Conservation (phyloP, 2,888 invertebrate species). For the Lasius platythorax region DNA sequence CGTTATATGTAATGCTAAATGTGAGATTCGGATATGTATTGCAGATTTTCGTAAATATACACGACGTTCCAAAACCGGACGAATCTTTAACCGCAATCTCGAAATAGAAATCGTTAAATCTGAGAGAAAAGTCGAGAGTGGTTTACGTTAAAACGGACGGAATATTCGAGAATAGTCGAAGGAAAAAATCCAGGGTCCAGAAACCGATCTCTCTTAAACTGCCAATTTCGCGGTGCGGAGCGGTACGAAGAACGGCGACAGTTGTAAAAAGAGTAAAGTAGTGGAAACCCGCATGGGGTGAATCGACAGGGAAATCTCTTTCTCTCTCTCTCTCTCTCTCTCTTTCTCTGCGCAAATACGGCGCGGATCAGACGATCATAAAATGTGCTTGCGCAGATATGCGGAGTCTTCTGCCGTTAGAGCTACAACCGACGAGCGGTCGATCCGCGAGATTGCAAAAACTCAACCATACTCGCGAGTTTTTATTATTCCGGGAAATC, state of each 20-base stretch:
- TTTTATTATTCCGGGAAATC: constrained; percentile 34
- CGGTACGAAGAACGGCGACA: constrained; percentile 20
- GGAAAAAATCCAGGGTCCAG: background rate
- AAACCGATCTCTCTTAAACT: constrained; percentile 34
- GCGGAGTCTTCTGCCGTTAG: constrained; percentile 10
- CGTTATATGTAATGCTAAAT: background rate
- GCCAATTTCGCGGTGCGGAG: constrained; percentile 39
- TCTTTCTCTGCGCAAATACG: constrained; percentile 7
- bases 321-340: background rate
- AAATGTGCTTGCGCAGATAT: constrained; percentile 36
- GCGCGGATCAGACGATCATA: constrained; percentile 40
- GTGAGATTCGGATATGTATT: background rate
- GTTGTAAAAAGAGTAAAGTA: constrained; percentile 52
- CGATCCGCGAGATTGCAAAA: constrained; percentile 24
- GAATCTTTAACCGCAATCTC: background rate
- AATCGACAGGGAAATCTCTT: constrained; percentile 38
- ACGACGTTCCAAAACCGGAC: background rate
- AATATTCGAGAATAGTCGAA: constrained; percentile 14
- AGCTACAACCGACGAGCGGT: constrained; percentile 14
- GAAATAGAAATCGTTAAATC: background rate
- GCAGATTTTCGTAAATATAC: background rate
- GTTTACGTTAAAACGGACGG: background rate
- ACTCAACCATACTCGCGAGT: background rate
- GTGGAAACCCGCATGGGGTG: constrained; percentile 32
- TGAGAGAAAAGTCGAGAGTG: background rate